A percentile compares a stretch with the other conserved stretches of the same genome.
These are phyloP conservation scores for Papilio protenor DNA, from an alignment of 2,888 invertebrate species.

Conservation along the genomic window DNA sequence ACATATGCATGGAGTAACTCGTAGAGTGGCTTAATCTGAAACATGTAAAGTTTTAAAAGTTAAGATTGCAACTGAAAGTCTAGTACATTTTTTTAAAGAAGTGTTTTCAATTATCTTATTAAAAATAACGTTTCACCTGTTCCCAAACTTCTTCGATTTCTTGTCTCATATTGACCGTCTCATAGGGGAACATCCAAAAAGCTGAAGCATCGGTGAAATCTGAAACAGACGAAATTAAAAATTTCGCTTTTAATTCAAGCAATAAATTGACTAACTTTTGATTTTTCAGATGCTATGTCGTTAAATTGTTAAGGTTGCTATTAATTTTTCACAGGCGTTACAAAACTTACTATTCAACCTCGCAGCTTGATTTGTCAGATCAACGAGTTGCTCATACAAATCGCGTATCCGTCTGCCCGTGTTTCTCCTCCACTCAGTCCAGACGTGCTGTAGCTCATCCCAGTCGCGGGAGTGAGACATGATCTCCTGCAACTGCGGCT, in stretches of 20 bases:
- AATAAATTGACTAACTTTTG: background rate
- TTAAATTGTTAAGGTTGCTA: conserved; percentile 8
- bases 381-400: conserved; percentile 91
- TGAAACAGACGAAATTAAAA: conserved; percentile 67
- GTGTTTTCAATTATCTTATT: background rate
- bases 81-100: background rate
- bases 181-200: conserved; percentile 95
- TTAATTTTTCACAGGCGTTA: conserved; percentile 33
- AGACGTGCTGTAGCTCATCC: conserved; percentile 93
- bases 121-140: conserved; percentile 70
- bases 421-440: conserved; percentile 96
- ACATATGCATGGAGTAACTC: conserved; percentile 95
- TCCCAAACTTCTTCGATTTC: conserved; percentile 94
- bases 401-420: conserved; percentile 92
- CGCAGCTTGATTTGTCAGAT: conserved; percentile 92
- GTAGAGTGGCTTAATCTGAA: conserved; percentile 91
- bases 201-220: conserved; percentile 95
- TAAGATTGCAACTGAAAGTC: background rate
- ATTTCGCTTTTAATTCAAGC: background rate
- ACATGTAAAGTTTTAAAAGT: background rate
- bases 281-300: background rate
- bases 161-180: conserved; percentile 89
- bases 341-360: conserved; percentile 89
- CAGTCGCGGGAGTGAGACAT: conserved; percentile 92
- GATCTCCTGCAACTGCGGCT: conserved; percentile 90